Evolutionary conservation across 2,888 invertebrate species (phyloP), one percentile per base, ranked within the genome.

Genomic region (Ennomos fuscantarius): DNA sequence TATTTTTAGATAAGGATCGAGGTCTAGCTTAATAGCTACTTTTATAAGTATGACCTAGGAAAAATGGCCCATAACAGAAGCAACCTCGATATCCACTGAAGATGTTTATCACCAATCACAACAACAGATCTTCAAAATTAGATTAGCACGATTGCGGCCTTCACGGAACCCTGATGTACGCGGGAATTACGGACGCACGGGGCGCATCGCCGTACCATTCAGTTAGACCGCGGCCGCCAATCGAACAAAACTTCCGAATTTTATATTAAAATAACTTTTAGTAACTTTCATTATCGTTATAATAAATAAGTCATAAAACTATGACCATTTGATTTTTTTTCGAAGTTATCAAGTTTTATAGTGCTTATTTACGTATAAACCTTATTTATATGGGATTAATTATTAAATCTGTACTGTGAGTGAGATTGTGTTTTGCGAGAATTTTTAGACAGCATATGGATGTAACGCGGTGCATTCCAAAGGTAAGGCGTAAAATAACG

Each of bases 111-210:
- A 57, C 35, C 34, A 41, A 53, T 49, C 39, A 57, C 35, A 31
- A 31, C 36, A 42, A 47, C 39, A 11, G 52, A 51, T 51, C 31
- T 44, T 50, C 44, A 51, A 53, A 50, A 44, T 48, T 35, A 41
- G 44, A 55, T 43, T 55, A 63, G 44, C 62, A 59, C n/a, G 9
- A 15, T 44, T 37, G 39, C 41, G 49, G 34, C 55, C 55, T 56
- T 51, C 54, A 53, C 44, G 39, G 60, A 59, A 66, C 55, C 52
- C 57, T 51, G 61, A 63, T 59, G 67, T 44, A 54, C 55, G 53
- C 47, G 64, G 72, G 79, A 82, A 73, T 32, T n/a, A 51, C 52
- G 49, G 51, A 44, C 43, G 56, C 62, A 59, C 56, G 24, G 47
- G 43, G 33, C 59, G 60, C 56, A 51, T 62, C 62, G 59, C 53